Evolutionary conservation across 2,888 invertebrate genomes (phyloP).

Genomic region (Mesoligia furuncula): DNA sequence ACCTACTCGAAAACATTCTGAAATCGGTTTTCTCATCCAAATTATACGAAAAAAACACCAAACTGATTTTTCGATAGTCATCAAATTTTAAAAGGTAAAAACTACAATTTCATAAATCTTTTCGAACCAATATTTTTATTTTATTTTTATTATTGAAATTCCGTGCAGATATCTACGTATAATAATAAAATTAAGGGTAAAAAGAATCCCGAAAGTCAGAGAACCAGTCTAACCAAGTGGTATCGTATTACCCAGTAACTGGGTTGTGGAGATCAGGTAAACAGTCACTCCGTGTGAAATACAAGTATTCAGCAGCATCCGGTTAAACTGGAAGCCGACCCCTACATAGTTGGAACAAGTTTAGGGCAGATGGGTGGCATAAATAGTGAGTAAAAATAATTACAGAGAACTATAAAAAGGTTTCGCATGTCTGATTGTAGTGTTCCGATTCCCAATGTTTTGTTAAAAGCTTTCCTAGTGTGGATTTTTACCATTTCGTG

Average conservation of each 20-base stretch:
- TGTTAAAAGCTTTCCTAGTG: slow-evolving; percentile 6
- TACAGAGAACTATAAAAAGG: slow-evolving; percentile 28
- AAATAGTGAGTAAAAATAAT: slow-evolving; percentile 31
- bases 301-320: not conserved
- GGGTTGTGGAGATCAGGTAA: not conserved
- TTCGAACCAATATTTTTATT: not conserved
- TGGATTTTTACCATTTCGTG: slow-evolving; percentile 38
- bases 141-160: not conserved
- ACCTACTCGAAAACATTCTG: not conserved
- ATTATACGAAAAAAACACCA: not conserved
- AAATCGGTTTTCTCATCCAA: not conserved
- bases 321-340: not conserved
- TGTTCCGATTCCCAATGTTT: slow-evolving; percentile 31
- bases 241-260: not conserved
- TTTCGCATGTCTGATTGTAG: slow-evolving; percentile 29
- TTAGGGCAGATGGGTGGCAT: not conserved
- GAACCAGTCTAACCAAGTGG: not conserved
- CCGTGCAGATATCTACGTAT: too few relatives aligned
- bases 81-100: not conserved
- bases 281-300: not conserved
- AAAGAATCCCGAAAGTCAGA: not conserved
- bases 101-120: not conserved
- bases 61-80: not conserved
- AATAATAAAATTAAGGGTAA: not conserved
- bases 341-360: not conserved